Evolutionary conservation across 2,797 vertebrate species (phyloP), one percentile per base, ranked within the genome.

Genomic region (Acanthis flammea): DNA sequence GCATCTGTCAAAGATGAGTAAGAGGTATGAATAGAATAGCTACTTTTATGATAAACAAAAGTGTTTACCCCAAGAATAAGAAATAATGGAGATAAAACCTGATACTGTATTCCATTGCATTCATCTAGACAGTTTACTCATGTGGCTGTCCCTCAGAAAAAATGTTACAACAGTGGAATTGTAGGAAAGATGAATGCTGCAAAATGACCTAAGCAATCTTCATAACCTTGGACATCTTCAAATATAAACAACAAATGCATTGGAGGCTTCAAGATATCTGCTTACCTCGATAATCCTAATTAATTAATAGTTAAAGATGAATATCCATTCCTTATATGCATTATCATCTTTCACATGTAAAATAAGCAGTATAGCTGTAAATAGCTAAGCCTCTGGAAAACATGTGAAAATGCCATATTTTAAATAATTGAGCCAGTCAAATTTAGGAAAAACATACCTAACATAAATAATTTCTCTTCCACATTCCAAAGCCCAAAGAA

Each of bases 401-500:
- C 0, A 35, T 9, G 2, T 27, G 22, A 19, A 72, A 79, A 75
- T 4, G 1, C 0, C 0, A 2, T 24, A 55, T 72, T 71, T 12
- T 2, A 50, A 89, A 79, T 8, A 54, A 15, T 23, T 39, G n/a
- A 39, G 44, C 0, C 9, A 47, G 8, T 33, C 27, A 68, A 51
- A 76, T 79, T 67, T 61, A 79, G 10, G 16, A 41, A 81, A 72
- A 75, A 62, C 0, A 24, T 48, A 15, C 5, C 10, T 62, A 51
- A 80, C 5, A 30, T 30, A 62, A 85, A 54, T 53, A 19, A 63
- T 23, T 14, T 72, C 7, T 47, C 19, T 71, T 19, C 3, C 4
- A 17, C 31, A 51, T 55, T 73, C 14, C 19, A 66, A 82, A 82
- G 1, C 12, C 12, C 25, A 41, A 74, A 61, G 21, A 4, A 76